Base-by-base conservation (phyloP, 2,113 vertebrate genomes). In the Elephas maximus region DNA sequence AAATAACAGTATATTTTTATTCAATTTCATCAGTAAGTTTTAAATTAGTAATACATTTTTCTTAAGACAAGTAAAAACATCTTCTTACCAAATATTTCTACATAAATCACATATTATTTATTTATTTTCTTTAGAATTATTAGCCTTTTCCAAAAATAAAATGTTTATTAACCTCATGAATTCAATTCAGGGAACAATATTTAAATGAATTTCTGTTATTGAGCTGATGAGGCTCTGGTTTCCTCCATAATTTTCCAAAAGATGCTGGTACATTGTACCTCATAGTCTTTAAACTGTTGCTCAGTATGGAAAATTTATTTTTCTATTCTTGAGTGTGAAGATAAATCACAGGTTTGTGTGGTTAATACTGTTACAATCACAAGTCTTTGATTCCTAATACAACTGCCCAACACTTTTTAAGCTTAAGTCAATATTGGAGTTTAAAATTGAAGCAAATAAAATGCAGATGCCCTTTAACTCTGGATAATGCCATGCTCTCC, bases 161-260 rank as follows among this genome's bases (percentile, higher is more conserved):
- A 48, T 41, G 87, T 94, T 85, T 79, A 65, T 89, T 95, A 4
- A 78, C 2, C 18, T 88, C 9, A 82, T 74, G 2, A 82, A 73
- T 86, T 91, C 4, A 86, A 62, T 44, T 85, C 8, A 57, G 17
- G 10, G 86, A 74, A 71, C 0, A 60, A 80, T 6, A 77, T 71
- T 60, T 81, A 82, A 86, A 37, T 74, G 0, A 78, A 85, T 77
- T 95, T 94, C n/a, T 82, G 21, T 80, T n/a, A n/a, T 37, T 92
- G 74, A n/a, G 5, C 33, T 79, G 6, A 85, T 80, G 57, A 0
- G 62, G 0, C 2, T 86, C 12, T 62, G 44, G 4, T 11, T 62
- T 94, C 84, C 14, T 84, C 88, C 5, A 41, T 84, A 18, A 84
- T 90, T 95, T 91, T 91, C 48, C 26, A 88, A 95, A 92, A 88